Base-by-base conservation (phyloP, 1,140 invertebrate species). In the Drosophila sproati region DNA sequence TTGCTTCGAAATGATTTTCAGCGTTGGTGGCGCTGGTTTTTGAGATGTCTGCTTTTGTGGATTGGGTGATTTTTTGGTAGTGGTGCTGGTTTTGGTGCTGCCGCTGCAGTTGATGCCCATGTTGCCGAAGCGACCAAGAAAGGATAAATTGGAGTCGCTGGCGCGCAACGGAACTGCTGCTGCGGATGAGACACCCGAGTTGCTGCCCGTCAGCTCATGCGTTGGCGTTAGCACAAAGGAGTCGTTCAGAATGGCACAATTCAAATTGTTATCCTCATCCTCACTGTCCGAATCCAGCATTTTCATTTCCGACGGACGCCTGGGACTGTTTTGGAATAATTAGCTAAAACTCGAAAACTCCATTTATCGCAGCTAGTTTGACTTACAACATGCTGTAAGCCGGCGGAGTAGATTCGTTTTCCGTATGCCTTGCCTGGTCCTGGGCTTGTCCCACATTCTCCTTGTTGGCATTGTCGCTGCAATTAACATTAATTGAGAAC, bases 231-330 rank as follows among this genome's bases (percentile, higher is more conserved):
- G 32, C 2, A 92, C 76, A 62, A 92, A 92, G 2, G 92, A 92
- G 52, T 93, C 92, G 68, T 92, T 92, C 0, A 93, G 47, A 7
- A 92, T 89, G 29, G 92, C 92, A 54, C 89, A 92, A 61, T 92
- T 92, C 1, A 92, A 60, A 43, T 92, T 92, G 29, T 51, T 56
- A 8, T 91, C 88, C 5, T 92, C 81, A 50, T 92, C 91, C 4
- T 92, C 92, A 6, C 90, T 91, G 62, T 92, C 91, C 4, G 86
- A 91, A 43, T 92, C 80, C 52, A 90, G 51, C 43, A 82, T 70
- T 1, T 80, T 61, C 48, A 93, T 54, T 67, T 93, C 92, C 0
- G 80, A 78, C 2, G 73, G 68, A 1, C 91, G 61, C 12, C 91
- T 78, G 2, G 92, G 92, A 1, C 91, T 91, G 29, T 4, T 71